Evolutionary conservation across 2,113 vertebrate species (phyloP).

Genomic region (Ptychochromis oligacanthus): DNA sequence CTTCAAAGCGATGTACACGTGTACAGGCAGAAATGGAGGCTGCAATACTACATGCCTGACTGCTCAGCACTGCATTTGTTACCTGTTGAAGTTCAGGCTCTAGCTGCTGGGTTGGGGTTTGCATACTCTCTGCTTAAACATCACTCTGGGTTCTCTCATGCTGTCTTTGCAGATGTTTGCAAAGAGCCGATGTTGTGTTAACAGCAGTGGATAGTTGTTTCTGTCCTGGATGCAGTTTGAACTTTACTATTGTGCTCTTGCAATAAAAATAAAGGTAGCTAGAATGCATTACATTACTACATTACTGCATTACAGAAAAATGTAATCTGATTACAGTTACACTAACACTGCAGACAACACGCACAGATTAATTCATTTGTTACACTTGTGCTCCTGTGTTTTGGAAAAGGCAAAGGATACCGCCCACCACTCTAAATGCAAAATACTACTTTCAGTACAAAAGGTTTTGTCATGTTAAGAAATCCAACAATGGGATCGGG

Average conservation of each 20-base stretch:
- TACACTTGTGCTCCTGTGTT: neutral
- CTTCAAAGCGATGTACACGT: too few relatives aligned
- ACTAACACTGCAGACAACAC: neutral
- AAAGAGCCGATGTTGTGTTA: neutral
- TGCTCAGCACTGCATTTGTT: neutral
- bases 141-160: neutral
- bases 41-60: too few relatives aligned
- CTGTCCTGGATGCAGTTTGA: neutral
- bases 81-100: neutral
- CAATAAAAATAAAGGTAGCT: neutral
- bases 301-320: neutral
- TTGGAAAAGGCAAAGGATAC: too few relatives aligned
- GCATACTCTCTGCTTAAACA: neutral
- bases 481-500: neutral
- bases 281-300: neutral
- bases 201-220: neutral
- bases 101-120: neutral
- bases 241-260: neutral
- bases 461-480: neutral
- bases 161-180: too few relatives aligned
- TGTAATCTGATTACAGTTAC: neutral
- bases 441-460: neutral
- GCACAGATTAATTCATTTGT: neutral
- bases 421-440: too few relatives aligned
- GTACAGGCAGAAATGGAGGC: neutral